These are phyloP conservation scores for Oreamnos americanus DNA, from an alignment of 2,113 vertebrate genomes.

Conservation along the genomic window DNA sequence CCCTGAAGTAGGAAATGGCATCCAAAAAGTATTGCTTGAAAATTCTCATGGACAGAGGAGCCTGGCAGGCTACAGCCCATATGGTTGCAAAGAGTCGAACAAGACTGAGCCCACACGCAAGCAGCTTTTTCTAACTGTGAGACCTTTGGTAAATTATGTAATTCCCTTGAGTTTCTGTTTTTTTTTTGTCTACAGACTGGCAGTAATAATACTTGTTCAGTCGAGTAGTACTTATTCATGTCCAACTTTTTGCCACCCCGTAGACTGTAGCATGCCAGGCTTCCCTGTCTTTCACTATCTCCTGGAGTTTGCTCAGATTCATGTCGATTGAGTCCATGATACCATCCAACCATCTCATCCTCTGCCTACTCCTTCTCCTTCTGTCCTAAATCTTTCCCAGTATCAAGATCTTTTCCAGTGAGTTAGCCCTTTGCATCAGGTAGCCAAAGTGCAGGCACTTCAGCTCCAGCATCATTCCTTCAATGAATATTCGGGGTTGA, in stretches of 20 bases:
- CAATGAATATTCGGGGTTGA: background rate
- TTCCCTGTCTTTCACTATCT: background rate
- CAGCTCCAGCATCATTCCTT: background rate
- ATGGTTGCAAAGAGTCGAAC: background rate
- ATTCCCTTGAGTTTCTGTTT: background rate
- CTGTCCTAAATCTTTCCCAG: background rate
- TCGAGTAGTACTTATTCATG: background rate
- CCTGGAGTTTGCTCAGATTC: background rate
- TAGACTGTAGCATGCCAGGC: background rate
- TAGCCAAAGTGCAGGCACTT: background rate
- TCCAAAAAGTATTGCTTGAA: background rate
- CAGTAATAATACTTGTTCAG: background rate
- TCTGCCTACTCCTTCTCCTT: background rate
- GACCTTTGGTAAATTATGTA: background rate
- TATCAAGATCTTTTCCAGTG: background rate
- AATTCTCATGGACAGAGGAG: background rate
- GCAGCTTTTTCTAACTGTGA: background rate
- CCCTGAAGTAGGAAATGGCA: background rate
- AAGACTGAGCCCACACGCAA: background rate
- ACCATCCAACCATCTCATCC: background rate
- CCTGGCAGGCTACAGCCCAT: background rate
- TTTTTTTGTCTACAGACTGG: background rate
- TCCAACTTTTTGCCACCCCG: background rate
- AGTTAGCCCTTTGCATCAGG: background rate
- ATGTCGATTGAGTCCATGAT: background rate